Evolutionary conservation across 2,888 invertebrate species (phyloP).

Genomic region (Drosophila percnosoma): DNA sequence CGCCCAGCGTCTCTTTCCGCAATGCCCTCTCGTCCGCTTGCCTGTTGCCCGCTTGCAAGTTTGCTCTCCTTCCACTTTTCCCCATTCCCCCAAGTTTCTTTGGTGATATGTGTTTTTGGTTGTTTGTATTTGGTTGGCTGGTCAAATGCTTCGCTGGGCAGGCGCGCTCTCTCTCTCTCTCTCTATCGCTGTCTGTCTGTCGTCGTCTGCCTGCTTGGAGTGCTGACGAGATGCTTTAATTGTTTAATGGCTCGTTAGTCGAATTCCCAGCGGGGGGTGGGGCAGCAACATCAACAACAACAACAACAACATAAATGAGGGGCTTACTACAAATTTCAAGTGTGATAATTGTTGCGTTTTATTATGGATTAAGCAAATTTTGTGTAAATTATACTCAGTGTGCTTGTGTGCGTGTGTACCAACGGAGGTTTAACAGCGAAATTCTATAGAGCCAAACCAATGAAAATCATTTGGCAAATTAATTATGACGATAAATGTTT

Average conservation of each 20-base stretch:
- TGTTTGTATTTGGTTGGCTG: constrained; percentile 79
- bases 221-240: constrained; percentile 58
- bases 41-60: not conserved
- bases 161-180: not conserved
- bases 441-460: not conserved
- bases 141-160: constrained; percentile 69
- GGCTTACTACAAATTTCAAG: constrained; percentile 57
- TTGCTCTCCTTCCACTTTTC: not conserved
- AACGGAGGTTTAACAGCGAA: not conserved
- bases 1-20: not conserved
- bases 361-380: constrained; percentile 63
- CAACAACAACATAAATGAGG: constrained; percentile 2
- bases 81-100: constrained; percentile 3
- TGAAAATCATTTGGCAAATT: not conserved
- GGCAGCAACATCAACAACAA: constrained; percentile 28
- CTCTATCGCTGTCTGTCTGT: constrained; percentile 9
- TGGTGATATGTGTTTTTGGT: constrained; percentile 51
- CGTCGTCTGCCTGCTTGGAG: constrained; percentile 19
- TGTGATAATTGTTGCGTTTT: constrained; percentile 72
- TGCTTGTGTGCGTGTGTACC: constrained; percentile 2
- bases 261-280: constrained; percentile 70
- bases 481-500: not conserved
- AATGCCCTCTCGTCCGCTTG: not conserved
- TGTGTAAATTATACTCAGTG: constrained; percentile 43
- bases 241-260: constrained; percentile 79